Percentiles rank a stretch among this genome's conserved stretches.
These are phyloP conservation scores for Leucopsar rothschildi DNA, from an alignment of 2,113 vertebrate species.

Conservation along the genomic window DNA sequence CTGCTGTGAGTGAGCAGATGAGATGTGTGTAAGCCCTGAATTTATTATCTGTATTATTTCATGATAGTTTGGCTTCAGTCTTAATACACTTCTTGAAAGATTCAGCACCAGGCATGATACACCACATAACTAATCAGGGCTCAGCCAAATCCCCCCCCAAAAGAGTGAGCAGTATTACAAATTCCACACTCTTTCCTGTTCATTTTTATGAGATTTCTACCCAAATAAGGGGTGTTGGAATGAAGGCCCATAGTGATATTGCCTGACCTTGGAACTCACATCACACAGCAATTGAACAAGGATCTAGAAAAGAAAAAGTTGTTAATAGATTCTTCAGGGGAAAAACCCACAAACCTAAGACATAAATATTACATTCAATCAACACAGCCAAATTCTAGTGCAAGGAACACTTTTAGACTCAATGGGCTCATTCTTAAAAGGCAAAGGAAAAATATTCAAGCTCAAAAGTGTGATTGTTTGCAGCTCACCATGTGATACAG, in stretches of 20 bases:
- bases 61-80: neutral
- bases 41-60: neutral
- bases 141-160: neutral
- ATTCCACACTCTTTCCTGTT: neutral
- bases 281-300: neutral
- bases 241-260: neutral
- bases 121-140: neutral
- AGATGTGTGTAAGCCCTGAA: neutral
- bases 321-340: neutral
- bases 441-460: neutral
- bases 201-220: neutral
- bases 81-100: neutral
- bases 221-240: neutral
- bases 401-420: neutral
- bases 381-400: neutral
- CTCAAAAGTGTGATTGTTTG: neutral
- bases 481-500: neutral
- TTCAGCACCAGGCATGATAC: neutral
- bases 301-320: neutral
- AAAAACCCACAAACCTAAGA: neutral
- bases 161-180: neutral
- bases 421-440: neutral
- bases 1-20: neutral
- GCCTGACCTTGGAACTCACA: neutral
- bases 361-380: neutral